These are phyloP conservation scores for Corvus cornix DNA, from an alignment of 2,113 vertebrate genomes.

Conservation along the genomic window DNA sequence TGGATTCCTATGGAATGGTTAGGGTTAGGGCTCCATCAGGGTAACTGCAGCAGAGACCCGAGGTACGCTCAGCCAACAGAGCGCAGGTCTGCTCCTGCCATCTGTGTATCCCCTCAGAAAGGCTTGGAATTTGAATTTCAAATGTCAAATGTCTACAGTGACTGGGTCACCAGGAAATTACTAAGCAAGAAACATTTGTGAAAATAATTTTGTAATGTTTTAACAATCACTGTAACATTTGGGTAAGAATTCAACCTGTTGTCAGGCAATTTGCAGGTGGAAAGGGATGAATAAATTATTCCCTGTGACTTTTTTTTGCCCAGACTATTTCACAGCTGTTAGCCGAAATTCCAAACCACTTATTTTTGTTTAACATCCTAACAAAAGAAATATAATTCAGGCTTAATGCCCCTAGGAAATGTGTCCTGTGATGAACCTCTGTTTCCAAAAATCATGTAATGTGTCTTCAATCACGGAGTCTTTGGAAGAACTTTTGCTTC, in stretches of 20 bases:
- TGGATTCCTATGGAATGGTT: background rate
- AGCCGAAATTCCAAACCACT: background rate
- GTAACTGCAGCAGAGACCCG: background rate
- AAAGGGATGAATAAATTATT: slow-evolving; percentile 3
- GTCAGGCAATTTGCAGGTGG: background rate
- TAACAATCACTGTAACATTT: background rate
- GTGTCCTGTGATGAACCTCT: background rate
- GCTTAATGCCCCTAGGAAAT: background rate
- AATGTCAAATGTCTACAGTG: background rate
- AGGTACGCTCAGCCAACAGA: background rate
- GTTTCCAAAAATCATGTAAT: background rate
- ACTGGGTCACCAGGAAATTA: slow-evolving; percentile 5
- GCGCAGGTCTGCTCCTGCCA: background rate
- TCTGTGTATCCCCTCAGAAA: background rate
- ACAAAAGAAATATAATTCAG: background rate
- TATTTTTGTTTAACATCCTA: background rate
- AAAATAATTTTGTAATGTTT: background rate
- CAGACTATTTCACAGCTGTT: background rate
- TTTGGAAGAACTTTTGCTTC: background rate
- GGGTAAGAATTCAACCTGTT: background rate
- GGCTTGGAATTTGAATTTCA: background rate
- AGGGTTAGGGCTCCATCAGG: background rate
- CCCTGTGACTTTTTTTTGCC: background rate
- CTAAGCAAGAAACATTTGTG: background rate
- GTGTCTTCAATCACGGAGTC: background rate